Conservation (phyloP, 2,113 vertebrate species). For the Rousettus leschenaultii region DNA sequence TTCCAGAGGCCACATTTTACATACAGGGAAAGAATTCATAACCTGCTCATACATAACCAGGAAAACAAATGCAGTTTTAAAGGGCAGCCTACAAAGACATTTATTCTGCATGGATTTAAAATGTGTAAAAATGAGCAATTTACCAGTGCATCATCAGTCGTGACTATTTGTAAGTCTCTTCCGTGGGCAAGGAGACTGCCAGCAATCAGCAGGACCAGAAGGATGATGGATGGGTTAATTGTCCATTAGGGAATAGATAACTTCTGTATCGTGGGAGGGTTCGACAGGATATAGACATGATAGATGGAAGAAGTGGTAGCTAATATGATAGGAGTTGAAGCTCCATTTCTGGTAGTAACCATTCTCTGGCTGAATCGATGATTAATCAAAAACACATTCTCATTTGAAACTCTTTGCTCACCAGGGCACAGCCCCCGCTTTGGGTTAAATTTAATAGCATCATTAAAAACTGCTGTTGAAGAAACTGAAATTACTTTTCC, state of each 20-base stretch:
- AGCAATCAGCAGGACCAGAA: constrained; percentile 44
- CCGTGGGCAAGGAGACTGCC: constrained; percentile 35
- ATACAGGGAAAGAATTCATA: constrained; percentile 41
- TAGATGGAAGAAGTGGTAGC: constrained; percentile 48
- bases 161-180: constrained; percentile 58
- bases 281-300: constrained; percentile 32
- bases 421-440: not conserved
- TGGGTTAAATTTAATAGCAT: constrained; percentile 57
- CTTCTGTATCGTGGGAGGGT: constrained; percentile 20
- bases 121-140: constrained; percentile 53
- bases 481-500: constrained; percentile 48
- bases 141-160: not conserved
- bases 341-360: constrained; percentile 38
- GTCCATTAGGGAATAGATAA: constrained; percentile 59
- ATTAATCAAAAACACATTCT: constrained; percentile 54
- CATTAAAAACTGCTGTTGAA: constrained; percentile 57
- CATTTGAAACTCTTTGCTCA: constrained; percentile 45
- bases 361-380: constrained; percentile 41
- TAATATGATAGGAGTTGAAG: constrained; percentile 37
- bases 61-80: constrained; percentile 39
- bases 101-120: constrained; percentile 47
- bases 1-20: not conserved
- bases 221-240: constrained; percentile 64
- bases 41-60: constrained; percentile 32
- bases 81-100: constrained; percentile 31